Conservation (phyloP, 2,888 invertebrate species). For the Parnassius smintheus region DNA sequence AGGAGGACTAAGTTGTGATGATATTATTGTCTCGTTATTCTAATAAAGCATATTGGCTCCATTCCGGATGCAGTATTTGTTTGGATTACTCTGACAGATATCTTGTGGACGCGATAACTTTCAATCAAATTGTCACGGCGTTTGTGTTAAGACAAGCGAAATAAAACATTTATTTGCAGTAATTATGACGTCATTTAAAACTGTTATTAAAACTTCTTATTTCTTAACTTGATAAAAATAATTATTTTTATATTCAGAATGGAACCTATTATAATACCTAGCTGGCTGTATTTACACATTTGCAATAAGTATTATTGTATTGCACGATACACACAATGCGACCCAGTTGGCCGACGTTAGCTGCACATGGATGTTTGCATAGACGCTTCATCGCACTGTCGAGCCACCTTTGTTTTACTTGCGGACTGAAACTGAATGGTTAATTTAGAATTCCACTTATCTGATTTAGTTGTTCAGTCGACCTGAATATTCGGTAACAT, state of each 20-base stretch:
- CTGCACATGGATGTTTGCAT: slow-evolving; percentile 62
- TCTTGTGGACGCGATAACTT: slow-evolving; percentile 50
- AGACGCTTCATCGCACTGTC: slow-evolving; percentile 58
- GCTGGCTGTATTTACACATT: slow-evolving; percentile 36
- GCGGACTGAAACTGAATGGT: slow-evolving; percentile 59
- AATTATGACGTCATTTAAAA: too few relatives aligned
- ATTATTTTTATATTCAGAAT: too few relatives aligned
- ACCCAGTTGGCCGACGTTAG: slow-evolving; percentile 55
- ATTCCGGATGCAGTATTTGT: slow-evolving; percentile 46
- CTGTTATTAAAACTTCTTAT: too few relatives aligned
- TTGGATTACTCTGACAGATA: slow-evolving; percentile 57
- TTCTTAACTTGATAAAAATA: too few relatives aligned
- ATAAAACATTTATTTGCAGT: too few relatives aligned
- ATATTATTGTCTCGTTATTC: slow-evolving; percentile 29
- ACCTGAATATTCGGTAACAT: slow-evolving; percentile 71
- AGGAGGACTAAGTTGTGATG: too few relatives aligned
- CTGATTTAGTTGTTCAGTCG: slow-evolving; percentile 73
- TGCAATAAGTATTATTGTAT: slow-evolving; percentile 59
- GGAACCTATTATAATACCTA: slow-evolving; percentile 23
- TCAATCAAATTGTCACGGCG: slow-evolving; percentile 57
- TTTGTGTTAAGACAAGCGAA: neutral
- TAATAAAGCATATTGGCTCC: slow-evolving; percentile 63
- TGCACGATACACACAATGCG: slow-evolving; percentile 55
- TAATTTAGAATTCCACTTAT: slow-evolving; percentile 71
- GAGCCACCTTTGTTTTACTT: slow-evolving; percentile 67